Evolutionary conservation across 2,888 invertebrate genomes (phyloP).

Genomic region (Drosophila hamatofila): DNA sequence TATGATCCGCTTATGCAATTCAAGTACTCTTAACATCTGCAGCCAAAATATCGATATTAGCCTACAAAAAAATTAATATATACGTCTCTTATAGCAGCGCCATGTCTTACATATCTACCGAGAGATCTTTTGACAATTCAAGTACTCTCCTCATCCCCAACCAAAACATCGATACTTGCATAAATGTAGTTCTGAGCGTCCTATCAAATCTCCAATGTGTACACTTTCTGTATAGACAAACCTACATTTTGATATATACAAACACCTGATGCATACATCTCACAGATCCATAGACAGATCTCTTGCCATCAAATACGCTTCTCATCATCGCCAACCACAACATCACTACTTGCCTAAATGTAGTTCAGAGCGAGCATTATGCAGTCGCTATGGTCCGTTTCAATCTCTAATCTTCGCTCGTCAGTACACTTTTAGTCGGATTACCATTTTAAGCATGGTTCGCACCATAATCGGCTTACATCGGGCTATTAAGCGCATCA

Average conservation of each 20-base stretch:
- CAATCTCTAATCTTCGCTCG: background rate
- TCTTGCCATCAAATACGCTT: too few species aligned
- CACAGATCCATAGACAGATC: too few species aligned
- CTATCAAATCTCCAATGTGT: too few species aligned
- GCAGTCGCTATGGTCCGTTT: background rate
- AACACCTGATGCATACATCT: too few species aligned
- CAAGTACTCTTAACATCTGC: too few species aligned
- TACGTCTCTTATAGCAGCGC: too few species aligned
- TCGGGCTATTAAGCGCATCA: slow-evolving; percentile 1
- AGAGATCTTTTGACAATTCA: background rate
- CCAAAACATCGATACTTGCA: background rate
- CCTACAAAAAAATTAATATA: too few species aligned
- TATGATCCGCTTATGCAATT: too few species aligned
- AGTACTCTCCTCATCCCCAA: background rate
- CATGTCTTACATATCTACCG: background rate
- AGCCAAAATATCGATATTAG: too few species aligned
- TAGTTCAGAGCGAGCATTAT: background rate
- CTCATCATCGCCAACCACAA: background rate
- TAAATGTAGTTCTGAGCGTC: background rate
- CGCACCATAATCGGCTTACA: slow-evolving; percentile 11
- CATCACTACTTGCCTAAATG: too few species aligned
- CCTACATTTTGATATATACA: too few species aligned
- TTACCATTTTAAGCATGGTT: background rate
- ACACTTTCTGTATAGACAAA: too few species aligned
- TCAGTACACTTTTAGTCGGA: background rate